Percentiles rank a stretch among this genome's conserved stretches.
phyloP scores from a whole-genome alignment of 37 sponge, comb jelly and placozoan genomes.

The Crambe crambe region DNA sequence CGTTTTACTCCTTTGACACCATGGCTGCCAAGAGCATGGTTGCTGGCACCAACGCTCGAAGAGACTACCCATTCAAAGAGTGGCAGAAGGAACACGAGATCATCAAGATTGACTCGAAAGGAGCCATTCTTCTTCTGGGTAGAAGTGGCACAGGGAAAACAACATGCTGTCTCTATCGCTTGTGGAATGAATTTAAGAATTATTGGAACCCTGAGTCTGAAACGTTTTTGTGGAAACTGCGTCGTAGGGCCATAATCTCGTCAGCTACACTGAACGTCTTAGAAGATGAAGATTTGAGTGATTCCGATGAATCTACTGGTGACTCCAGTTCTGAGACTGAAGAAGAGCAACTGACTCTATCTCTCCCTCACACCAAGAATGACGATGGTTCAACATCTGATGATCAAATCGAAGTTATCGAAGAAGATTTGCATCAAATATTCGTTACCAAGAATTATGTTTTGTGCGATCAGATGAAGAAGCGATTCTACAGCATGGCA shows the following conservation, averaged over 20 bases:
- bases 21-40: conserved; percentile 47
- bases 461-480: conserved; percentile 69
- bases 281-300: background rate
- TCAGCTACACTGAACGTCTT: background rate
- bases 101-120: conserved; percentile 41
- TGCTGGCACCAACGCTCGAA: conserved; percentile 16
- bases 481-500: conserved; percentile 66
- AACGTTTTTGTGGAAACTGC: background rate
- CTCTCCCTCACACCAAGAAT: background rate
- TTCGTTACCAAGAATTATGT: conserved; percentile 87
- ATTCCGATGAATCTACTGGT: background rate
- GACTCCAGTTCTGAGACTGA: background rate
- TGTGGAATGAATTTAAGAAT: conserved; percentile 73
- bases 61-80: conserved; percentile 81
- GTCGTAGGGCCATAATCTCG: conserved; percentile 14
- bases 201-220: conserved; percentile 58
- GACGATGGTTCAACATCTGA: background rate
- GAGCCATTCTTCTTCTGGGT: conserved; percentile 71
- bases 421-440: conserved; percentile 70
- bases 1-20: conserved; percentile 73
- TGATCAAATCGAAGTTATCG: background rate
- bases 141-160: conserved; percentile 90
- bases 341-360: background rate
- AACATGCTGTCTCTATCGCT: conserved; percentile 83
- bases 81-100: conserved; percentile 89